phyloP scores from a whole-genome alignment of 2,888 invertebrate species.

The Limnephilus marmoratus region DNA sequence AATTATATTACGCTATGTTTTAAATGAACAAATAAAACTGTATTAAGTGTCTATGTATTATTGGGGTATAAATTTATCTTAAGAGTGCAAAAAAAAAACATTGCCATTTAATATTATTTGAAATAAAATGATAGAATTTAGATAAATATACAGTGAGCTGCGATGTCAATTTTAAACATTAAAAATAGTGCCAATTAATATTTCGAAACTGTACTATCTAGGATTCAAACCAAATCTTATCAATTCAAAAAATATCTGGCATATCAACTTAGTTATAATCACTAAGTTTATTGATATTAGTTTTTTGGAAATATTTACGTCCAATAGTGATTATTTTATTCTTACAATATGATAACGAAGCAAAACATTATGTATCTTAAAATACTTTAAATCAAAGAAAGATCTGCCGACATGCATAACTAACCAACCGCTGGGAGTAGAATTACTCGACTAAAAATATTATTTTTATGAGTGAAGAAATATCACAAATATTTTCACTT shows the following conservation, averaged over 20 bases:
- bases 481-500: background rate
- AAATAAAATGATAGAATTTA: background rate
- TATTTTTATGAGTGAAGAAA: background rate
- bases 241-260: constrained; percentile 34
- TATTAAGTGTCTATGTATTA: background rate
- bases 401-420: constrained; percentile 34
- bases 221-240: constrained; percentile 17
- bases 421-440: background rate
- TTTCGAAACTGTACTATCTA: constrained; percentile 11
- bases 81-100: background rate
- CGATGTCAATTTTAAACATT: constrained; percentile 11
- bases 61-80: background rate
- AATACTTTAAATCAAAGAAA: constrained; percentile 21
- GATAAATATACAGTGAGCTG: background rate
- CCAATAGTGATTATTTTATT: constrained; percentile 28
- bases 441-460: background rate
- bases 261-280: constrained; percentile 34
- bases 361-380: constrained; percentile 28
- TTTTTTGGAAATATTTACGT: constrained; percentile 29
- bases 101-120: background rate
- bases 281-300: constrained; percentile 40
- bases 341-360: constrained; percentile 25
- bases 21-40: background rate
- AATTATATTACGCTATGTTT: background rate
- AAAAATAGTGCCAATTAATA: constrained; percentile 37